Conservation (phyloP, 2,888 invertebrate genomes). For the Melinopterus prodromus region DNA sequence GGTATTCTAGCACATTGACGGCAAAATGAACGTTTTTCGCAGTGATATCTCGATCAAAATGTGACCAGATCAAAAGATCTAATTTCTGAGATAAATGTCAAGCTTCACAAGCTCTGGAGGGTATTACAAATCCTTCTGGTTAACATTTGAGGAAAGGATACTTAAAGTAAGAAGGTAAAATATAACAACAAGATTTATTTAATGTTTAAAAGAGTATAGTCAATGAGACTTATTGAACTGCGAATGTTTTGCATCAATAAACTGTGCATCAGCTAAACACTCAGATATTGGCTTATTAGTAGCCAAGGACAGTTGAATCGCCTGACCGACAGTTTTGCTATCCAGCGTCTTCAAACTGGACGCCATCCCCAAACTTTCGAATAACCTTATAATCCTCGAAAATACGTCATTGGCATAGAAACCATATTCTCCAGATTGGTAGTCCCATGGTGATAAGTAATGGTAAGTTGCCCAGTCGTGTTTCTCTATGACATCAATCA, state of each 20-base stretch:
- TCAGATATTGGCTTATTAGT: slow-evolving; percentile 65
- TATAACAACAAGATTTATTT: neutral
- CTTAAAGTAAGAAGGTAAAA: neutral
- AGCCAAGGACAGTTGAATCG: slow-evolving; percentile 68
- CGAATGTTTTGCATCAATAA: slow-evolving; percentile 30
- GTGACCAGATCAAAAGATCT: too few species aligned
- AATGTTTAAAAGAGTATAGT: slow-evolving; percentile 9
- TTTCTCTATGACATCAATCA: slow-evolving; percentile 77
- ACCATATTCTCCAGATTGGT: slow-evolving; percentile 84
- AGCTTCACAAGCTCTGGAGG: too few species aligned
- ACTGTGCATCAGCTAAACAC: slow-evolving; percentile 64
- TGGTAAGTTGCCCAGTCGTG: slow-evolving; percentile 85
- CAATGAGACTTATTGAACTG: slow-evolving; percentile 26
- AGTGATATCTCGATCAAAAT: too few species aligned
- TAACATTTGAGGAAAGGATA: too few species aligned
- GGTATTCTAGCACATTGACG: too few species aligned
- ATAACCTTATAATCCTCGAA: slow-evolving; percentile 74
- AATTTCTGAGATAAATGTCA: too few species aligned
- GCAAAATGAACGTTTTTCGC: too few species aligned
- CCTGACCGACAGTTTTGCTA: slow-evolving; percentile 68
- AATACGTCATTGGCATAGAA: slow-evolving; percentile 74
- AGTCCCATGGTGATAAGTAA: slow-evolving; percentile 80
- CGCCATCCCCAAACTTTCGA: slow-evolving; percentile 73
- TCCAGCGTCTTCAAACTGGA: slow-evolving; percentile 71
- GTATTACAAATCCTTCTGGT: too few species aligned